Percentiles rank a stretch among this genome's conserved stretches.
phyloP scores from a whole-genome alignment of 2,888 invertebrate species.

The Xestia rhomboidea region DNA sequence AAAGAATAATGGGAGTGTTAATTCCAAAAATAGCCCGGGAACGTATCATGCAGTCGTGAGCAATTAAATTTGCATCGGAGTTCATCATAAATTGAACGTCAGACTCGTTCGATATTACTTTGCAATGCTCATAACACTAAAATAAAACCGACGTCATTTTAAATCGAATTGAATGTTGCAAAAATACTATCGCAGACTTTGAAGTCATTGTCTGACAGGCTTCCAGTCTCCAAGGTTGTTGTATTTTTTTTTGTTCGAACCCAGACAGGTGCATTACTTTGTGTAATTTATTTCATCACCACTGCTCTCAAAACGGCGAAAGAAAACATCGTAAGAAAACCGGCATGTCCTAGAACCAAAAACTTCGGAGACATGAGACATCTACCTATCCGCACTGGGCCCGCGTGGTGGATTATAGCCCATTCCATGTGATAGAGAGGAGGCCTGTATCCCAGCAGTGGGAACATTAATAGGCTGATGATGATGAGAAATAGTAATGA shows the following conservation, averaged over 20 bases:
- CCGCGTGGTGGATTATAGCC: too few species aligned
- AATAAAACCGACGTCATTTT: conserved; percentile 35
- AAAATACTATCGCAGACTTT: background rate
- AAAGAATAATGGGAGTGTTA: conserved; percentile 24
- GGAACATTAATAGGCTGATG: too few species aligned
- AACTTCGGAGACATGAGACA: too few species aligned
- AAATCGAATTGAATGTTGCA: conserved; percentile 30
- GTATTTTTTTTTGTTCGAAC: too few species aligned
- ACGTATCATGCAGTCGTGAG: conserved; percentile 22
- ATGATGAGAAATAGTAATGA: background rate
- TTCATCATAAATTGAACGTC: conserved; percentile 35
- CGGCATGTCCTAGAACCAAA: too few species aligned
- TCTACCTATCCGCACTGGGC: too few species aligned
- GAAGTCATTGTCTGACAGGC: background rate
- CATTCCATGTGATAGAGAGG: too few species aligned
- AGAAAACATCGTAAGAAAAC: too few species aligned
- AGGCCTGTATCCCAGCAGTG: too few species aligned
- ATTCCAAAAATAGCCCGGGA: conserved; percentile 38
- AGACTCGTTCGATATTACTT: conserved; percentile 22
- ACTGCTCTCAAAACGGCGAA: too few species aligned
- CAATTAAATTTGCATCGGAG: conserved; percentile 39
- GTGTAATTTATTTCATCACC: too few species aligned
- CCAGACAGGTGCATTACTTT: too few species aligned
- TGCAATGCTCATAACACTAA: conserved; percentile 20
- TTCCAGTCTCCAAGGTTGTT: background rate